Base-by-base conservation (phyloP, 1,140 invertebrate species). In the Drosophila albomicans region DNA sequence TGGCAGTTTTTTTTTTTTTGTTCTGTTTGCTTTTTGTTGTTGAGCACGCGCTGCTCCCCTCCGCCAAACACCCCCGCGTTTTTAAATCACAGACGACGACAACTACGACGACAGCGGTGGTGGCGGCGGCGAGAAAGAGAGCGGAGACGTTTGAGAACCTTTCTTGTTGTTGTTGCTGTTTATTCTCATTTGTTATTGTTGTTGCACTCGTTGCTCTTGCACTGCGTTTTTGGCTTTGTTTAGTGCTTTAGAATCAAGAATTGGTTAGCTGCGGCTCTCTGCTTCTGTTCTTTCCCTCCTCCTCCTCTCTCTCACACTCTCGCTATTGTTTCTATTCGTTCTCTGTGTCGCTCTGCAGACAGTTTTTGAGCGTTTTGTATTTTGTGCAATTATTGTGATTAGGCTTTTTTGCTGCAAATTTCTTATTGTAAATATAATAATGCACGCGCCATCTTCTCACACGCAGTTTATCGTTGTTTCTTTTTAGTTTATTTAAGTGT, bases 381-480 rank as follows among this genome's bases (percentile, higher is more conserved):
- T 51, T 63, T 75, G 67, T 70, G 58, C 66, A 59, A 48, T 62
- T 35, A 57, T 51, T 13, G 56, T 82, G 35, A 61, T 46, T 52
- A 28, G 41, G 20, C 20, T 25, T 25, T 58, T 41, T 74, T 56
- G 41, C 25, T 56, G 48, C 28, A 45, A 43, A 62, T 52, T 49
- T 68, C 59, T 32, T 20, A 54, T 75, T 67, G 57, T 81, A 73
- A 81, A 10, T 10, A 38, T 80, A 61, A 57, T 74, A 78, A 75
- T 77, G 72, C 78, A 82, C 72, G 67, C 66, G 73, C 72, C 79
- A 70, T 75, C 72, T 68, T 49, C 64, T 78, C 41, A 77, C 41
- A 77, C 67, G 49, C 73, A 75, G 10, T 32, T n/a, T 8, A 8
- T 38, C 35, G 10, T 10, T 38, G 35, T 25, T 25, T 25, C 20